Evolutionary conservation across 2,113 vertebrate species (phyloP).

Genomic region (Gulo gulo): DNA sequence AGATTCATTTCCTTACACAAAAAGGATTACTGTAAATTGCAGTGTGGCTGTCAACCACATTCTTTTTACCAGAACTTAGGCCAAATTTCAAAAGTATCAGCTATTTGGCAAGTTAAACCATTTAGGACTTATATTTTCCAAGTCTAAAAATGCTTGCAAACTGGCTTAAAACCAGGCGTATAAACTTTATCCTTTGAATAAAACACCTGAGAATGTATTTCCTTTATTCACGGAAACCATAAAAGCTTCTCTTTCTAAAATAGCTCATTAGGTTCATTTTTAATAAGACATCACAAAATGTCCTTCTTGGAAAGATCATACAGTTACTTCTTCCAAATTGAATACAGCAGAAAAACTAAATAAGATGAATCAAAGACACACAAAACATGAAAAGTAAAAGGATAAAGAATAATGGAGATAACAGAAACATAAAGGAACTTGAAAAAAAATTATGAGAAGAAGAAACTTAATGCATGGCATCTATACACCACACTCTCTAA

Average conservation of each 20-base stretch:
- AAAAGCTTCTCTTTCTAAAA: conserved; percentile 66
- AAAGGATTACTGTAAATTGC: conserved; percentile 45
- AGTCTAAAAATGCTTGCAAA: conserved; percentile 72
- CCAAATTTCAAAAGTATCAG: conserved; percentile 62
- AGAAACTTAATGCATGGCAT: not conserved
- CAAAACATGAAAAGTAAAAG: not conserved
- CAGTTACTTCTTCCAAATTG: not conserved
- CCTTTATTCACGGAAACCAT: not conserved
- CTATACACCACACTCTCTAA: not conserved
- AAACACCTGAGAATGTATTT: conserved; percentile 53
- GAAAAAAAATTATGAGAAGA: not conserved
- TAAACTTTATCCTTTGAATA: conserved; percentile 55
- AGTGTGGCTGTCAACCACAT: conserved; percentile 60
- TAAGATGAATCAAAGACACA: not conserved
- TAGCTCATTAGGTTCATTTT: conserved; percentile 55
- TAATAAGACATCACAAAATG: conserved; percentile 48
- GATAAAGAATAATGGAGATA: not conserved
- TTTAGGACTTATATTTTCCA: conserved; percentile 61
- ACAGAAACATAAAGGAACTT: not conserved
- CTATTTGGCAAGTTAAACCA: conserved; percentile 66
- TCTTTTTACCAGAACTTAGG: conserved; percentile 46
- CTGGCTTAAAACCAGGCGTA: conserved; percentile 67
- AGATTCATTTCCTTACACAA: conserved; percentile 65
- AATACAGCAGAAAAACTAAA: conserved; percentile 14
- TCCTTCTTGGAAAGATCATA: conserved; percentile 36